Conservation (phyloP, 2,888 invertebrate genomes). For the Hermaeophaga mercurialis region DNA sequence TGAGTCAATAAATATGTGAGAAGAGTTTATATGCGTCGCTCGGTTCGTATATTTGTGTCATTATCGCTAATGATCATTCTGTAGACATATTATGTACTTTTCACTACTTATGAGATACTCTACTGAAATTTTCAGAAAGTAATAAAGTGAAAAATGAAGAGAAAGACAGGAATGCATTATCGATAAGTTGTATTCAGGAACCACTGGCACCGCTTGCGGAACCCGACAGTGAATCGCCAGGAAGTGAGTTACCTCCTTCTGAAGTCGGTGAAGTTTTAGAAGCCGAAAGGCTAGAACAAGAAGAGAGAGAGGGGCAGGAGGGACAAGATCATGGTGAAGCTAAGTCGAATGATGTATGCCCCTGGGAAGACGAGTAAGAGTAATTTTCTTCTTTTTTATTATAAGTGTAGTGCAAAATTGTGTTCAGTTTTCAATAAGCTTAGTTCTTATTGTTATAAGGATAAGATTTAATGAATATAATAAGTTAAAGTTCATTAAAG, state of each 20-base stretch:
- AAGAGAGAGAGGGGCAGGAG: conserved; percentile 24
- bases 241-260: conserved; percentile 65
- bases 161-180: conserved; percentile 19
- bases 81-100: no score
- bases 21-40: no score
- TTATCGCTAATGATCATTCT: no score
- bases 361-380: conserved; percentile 96
- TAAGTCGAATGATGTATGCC: conserved; percentile 85
- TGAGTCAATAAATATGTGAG: no score
- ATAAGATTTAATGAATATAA: no score
- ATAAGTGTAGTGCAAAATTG: neutral
- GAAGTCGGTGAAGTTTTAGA: conserved; percentile 29
- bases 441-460: no score
- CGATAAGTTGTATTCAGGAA: conserved; percentile 37
- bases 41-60: no score
- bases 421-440: no score
- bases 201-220: conserved; percentile 71
- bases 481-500: no score
- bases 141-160: conserved; percentile 32
- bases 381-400: conserved; percentile 4
- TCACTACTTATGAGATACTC: no score
- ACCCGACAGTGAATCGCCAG: conserved; percentile 71
- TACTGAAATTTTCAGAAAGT: neutral
- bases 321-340: conserved; percentile 52
- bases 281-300: conserved; percentile 6